phyloP scores from a whole-genome alignment of 2,888 invertebrate species.

The Stenurella melanura region DNA sequence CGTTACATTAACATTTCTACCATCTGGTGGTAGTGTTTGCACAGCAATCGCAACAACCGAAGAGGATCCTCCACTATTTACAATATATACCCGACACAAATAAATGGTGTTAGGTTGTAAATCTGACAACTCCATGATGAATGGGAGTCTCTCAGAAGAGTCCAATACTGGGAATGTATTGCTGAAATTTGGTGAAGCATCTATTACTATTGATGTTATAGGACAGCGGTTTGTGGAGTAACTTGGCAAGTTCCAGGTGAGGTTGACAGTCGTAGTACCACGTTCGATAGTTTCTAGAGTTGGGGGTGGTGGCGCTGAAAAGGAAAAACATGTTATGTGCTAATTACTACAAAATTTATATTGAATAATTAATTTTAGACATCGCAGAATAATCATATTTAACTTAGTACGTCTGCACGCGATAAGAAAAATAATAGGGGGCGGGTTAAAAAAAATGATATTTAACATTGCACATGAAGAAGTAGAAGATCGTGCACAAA shows the following conservation, averaged over 20 bases:
- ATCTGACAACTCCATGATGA: neutral
- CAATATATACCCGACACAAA: neutral
- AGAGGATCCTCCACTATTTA: neutral
- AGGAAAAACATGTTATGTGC: neutral
- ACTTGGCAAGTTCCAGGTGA: slow-evolving; percentile 14
- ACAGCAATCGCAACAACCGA: neutral
- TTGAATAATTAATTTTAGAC: too few relatives aligned
- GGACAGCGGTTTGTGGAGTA: slow-evolving; percentile 7
- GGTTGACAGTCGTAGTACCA: neutral
- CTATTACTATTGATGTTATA: neutral
- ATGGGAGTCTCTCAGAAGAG: neutral
- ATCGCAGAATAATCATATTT: too few relatives aligned
- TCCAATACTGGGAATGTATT: neutral
- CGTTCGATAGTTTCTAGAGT: neutral
- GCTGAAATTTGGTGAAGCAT: slow-evolving; percentile 5
- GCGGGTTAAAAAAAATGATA: too few relatives aligned
- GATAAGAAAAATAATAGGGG: too few relatives aligned
- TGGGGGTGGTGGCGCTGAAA: neutral
- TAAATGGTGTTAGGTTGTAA: slow-evolving; percentile 14
- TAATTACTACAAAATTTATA: too few relatives aligned
- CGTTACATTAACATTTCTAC: too few relatives aligned
- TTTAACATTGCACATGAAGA: too few relatives aligned
- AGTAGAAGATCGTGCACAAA: too few relatives aligned
- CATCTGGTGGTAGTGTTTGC: neutral
- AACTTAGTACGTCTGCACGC: too few relatives aligned